Conservation (phyloP, 2,888 invertebrate species). For the Andrena flavipes region DNA sequence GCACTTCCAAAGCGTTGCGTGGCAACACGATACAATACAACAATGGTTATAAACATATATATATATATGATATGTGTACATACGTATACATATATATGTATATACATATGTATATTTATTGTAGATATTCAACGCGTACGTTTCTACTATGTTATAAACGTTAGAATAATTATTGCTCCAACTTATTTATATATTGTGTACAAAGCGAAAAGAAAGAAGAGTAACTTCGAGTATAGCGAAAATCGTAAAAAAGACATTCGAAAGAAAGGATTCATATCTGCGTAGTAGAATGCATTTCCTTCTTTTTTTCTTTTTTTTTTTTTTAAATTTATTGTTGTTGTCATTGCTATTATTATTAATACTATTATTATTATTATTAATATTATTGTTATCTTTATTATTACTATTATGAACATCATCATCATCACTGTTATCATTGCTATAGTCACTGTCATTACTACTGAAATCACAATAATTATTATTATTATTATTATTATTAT, state of each 20-base stretch:
- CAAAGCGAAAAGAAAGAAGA: constrained; percentile 52
- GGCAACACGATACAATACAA: constrained; percentile 59
- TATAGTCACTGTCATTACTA: background rate
- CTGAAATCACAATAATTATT: background rate
- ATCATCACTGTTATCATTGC: background rate
- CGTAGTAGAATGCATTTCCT: constrained; percentile 77
- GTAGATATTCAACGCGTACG: constrained; percentile 78
- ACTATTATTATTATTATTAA: constrained; percentile 8
- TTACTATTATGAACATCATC: constrained; percentile 18
- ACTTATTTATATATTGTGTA: constrained; percentile 78
- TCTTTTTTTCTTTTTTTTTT: constrained; percentile 35
- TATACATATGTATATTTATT: constrained; percentile 72
- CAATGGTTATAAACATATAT: constrained; percentile 71
- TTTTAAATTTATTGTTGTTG: constrained; percentile 25
- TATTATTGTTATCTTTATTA: constrained; percentile 24
- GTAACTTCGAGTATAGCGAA: constrained; percentile 56
- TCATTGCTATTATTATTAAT: constrained; percentile 27
- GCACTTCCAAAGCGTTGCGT: constrained; percentile 38
- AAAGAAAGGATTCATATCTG: constrained; percentile 53
- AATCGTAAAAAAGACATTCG: constrained; percentile 45
- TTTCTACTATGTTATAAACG: constrained; percentile 77
- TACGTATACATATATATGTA: too few relatives aligned
- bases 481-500: constrained; percentile 27
- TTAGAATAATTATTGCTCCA: constrained; percentile 71
- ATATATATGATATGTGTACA: too few relatives aligned